phyloP scores from a whole-genome alignment of 2,888 invertebrate genomes.

The Heliconius aoede region DNA sequence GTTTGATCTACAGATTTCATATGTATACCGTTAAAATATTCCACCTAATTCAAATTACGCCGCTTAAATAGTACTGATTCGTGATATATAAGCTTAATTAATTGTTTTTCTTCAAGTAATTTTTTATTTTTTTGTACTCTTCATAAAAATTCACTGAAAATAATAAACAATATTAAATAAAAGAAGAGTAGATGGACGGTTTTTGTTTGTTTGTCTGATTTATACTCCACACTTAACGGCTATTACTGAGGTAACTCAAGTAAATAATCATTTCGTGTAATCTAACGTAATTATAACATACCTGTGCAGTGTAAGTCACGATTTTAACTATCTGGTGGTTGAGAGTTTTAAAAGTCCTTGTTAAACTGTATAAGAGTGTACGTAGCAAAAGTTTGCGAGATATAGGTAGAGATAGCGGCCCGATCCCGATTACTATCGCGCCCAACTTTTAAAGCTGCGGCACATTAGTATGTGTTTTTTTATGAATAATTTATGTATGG shows the following conservation, averaged over 20 bases:
- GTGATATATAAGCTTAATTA: constrained; percentile 43
- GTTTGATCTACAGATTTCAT: constrained; percentile 51
- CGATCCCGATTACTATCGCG: constrained; percentile 77
- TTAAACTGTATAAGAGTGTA: constrained; percentile 50
- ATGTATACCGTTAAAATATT: constrained; percentile 39
- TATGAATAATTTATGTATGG: not conserved
- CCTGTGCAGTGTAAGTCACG: constrained; percentile 76
- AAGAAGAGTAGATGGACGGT: constrained; percentile 50
- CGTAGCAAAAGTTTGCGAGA: constrained; percentile 53
- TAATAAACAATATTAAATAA: constrained; percentile 22
- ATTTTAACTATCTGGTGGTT: constrained; percentile 71
- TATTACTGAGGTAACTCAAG: constrained; percentile 69
- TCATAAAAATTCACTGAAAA: constrained; percentile 25
- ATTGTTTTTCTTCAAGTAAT: constrained; percentile 35
- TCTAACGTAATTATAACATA: constrained; percentile 81
- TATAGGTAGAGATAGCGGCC: constrained; percentile 63
- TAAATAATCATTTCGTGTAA: constrained; percentile 64
- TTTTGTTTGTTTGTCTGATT: constrained; percentile 38
- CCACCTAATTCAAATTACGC: constrained; percentile 39
- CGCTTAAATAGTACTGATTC: constrained; percentile 37
- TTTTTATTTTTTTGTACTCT: constrained; percentile 27
- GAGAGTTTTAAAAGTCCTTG: constrained; percentile 66
- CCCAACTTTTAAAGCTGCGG: constrained; percentile 55
- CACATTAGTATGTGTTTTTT: constrained; percentile 51
- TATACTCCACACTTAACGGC: constrained; percentile 54